Evolutionary conservation across 2,113 vertebrate genomes (phyloP).

Genomic region (Nycticorax nycticorax): DNA sequence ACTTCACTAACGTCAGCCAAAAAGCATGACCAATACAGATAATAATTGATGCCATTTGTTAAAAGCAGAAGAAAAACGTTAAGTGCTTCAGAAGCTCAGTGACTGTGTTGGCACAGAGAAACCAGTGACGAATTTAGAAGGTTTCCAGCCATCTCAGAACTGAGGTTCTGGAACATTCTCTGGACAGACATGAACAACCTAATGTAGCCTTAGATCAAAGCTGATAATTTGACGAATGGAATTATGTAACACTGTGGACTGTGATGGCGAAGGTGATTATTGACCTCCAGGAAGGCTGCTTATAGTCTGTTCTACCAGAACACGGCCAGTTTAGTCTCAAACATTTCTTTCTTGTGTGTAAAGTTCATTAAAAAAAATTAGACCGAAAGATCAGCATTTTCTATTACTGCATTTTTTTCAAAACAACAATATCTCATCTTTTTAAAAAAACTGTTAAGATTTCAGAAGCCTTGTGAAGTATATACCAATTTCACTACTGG

Average conservation of each 20-base stretch:
- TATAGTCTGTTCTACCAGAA: neutral
- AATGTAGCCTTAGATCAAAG: neutral
- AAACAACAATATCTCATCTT: neutral
- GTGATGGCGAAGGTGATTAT: neutral
- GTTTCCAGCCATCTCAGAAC: neutral
- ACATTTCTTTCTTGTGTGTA: neutral
- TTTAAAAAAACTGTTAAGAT: neutral
- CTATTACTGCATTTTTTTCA: neutral
- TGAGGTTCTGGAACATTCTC: neutral
- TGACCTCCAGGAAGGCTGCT: neutral
- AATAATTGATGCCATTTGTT: slow-evolving; percentile 17
- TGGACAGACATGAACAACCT: neutral
- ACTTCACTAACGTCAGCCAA: slow-evolving; percentile 1
- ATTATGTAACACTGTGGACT: neutral
- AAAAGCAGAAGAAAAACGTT: neutral
- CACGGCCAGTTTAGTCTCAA: neutral
- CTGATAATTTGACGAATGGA: neutral
- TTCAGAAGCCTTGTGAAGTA: neutral
- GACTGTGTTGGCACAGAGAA: neutral
- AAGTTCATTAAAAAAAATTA: neutral
- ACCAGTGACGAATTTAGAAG: neutral
- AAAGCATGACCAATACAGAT: neutral
- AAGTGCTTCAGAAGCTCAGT: neutral
- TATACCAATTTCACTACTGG: neutral
- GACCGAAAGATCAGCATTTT: neutral